Base-by-base conservation (phyloP, 2,888 invertebrate species). In the Macrophya alboannulata region DNA sequence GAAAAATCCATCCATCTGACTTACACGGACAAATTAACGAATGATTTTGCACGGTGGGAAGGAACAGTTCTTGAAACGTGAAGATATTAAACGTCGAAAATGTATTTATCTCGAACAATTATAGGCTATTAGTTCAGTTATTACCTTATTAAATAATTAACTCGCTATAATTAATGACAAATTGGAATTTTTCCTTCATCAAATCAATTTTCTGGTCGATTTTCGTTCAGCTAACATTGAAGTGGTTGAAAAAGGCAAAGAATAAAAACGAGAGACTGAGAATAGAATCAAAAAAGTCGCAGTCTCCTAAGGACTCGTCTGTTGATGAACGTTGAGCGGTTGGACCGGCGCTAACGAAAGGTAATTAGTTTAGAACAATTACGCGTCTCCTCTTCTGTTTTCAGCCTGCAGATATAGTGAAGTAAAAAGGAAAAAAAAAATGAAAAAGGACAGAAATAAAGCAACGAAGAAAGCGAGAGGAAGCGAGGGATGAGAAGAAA, bases 351-450 rank as follows among this genome's bases (percentile, higher is more conserved):
- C 77, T 77, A 77, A 77, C 90, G 88, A 87, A 89, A 89, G 88
- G 87, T 92, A 92, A 92, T 92, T 92, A 91, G 90, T 91, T 91
- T 92, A 89, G 89, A 89, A 89, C 90, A 92, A 92, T 92, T 91
- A 92, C 89, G 88, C 87, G 87, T 85, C 86, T 81, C 59, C 48
- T 83, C 76, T 85, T 72, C 81, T 48, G 84, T 84, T 25, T 82
- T 55, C n/a, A 84, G 17, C 37, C 43, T 83, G 84, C 68, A 62
- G 85, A 85, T 62, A 43, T n/a, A 15, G 81, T 12, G 15, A 31
- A 31, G 9, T 31, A n/a, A 59, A 81, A 6, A n/a, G n/a, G n/a
- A 51, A 43, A 37, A 45, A 48, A 51, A 51, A 12, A 37, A 68
- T 3, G 10, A 31, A 12, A 31, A 17, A 31, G 31, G 15, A 37